These are phyloP conservation scores for Erpobdella octoculata DNA, from an alignment of 2,888 invertebrate genomes.

Conservation along the genomic window DNA sequence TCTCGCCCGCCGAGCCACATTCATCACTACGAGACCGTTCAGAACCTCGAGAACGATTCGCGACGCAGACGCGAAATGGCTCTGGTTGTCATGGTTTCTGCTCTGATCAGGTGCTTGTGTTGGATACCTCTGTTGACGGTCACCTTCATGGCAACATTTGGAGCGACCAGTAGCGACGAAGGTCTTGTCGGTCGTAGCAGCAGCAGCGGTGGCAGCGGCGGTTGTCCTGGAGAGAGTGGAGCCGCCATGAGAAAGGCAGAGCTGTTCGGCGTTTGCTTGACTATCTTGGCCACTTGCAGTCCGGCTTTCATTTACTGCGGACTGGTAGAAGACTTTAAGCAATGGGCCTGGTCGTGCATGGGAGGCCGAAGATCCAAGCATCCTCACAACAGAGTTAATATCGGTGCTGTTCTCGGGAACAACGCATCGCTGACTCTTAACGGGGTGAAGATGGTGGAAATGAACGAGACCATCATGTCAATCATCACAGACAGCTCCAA, in stretches of 20 bases:
- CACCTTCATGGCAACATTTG: conserved; percentile 35
- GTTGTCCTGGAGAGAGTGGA: conserved; percentile 2
- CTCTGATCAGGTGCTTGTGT: conserved; percentile 35
- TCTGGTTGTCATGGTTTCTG: conserved; percentile 35
- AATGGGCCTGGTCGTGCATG: conserved; percentile 31
- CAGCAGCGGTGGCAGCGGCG: background rate
- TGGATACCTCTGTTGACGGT: conserved; percentile 38
- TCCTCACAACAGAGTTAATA: conserved; percentile 7
- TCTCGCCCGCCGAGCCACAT: background rate
- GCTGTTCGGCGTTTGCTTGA: conserved; percentile 35
- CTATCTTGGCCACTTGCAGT: conserved; percentile 30
- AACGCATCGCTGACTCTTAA: conserved; percentile 18
- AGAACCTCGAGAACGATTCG: conserved; percentile 30
- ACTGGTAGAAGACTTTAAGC: conserved; percentile 17
- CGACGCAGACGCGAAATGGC: conserved; percentile 35
- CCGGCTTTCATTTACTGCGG: conserved; percentile 33
- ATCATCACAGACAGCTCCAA: conserved; percentile 39
- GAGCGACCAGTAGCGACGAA: background rate
- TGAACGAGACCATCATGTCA: conserved; percentile 39
- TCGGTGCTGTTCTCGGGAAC: conserved; percentile 18
- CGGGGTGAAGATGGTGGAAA: conserved; percentile 29
- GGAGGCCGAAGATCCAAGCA: conserved; percentile 28
- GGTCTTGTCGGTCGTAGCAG: too few species aligned
- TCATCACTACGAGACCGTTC: conserved; percentile 28
- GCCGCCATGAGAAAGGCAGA: conserved; percentile 33